Percentiles rank a stretch among this genome's conserved stretches.
phyloP scores from a whole-genome alignment of 1,140 invertebrate genomes.

The Vollenhovia emeryi region DNA sequence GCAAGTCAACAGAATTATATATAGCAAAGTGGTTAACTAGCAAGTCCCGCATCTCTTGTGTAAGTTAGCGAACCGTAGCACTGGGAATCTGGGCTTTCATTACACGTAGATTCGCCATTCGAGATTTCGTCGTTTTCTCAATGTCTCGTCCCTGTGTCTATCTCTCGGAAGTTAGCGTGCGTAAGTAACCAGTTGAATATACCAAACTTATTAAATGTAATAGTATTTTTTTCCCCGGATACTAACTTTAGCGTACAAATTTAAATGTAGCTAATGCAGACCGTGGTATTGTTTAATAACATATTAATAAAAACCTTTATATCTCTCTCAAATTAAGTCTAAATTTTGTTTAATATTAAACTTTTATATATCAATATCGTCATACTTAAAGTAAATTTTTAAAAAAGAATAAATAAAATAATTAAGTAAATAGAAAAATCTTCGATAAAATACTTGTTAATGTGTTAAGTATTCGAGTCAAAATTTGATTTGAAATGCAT shows the following conservation, averaged over 20 bases:
- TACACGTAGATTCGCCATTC: slow-evolving; percentile 38
- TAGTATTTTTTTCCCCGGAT: background rate
- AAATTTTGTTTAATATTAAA: background rate
- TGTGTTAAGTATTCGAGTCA: background rate
- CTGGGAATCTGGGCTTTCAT: slow-evolving; percentile 34
- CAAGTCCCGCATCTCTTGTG: slow-evolving; percentile 1
- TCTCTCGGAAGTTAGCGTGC: background rate
- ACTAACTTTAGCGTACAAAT: background rate
- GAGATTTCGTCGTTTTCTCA: slow-evolving; percentile 46
- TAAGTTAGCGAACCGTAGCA: slow-evolving; percentile 17
- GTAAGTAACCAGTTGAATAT: slow-evolving; percentile 14
- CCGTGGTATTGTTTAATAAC: background rate
- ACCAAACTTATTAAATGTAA: too few relatives aligned
- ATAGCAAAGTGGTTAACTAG: slow-evolving; percentile 45
- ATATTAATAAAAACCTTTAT: background rate
- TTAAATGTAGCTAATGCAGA: background rate
- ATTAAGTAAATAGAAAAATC: background rate
- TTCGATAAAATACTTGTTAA: background rate
- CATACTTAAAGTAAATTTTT: background rate
- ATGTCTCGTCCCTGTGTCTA: slow-evolving; percentile 1
- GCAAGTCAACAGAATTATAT: slow-evolving; percentile 24
- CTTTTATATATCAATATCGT: background rate
- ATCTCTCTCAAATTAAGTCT: background rate
- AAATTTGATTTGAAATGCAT: background rate
- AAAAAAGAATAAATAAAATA: background rate